Evolutionary conservation across 2,797 vertebrate species (phyloP).

Genomic region (Neosilurus hyrtlii): DNA sequence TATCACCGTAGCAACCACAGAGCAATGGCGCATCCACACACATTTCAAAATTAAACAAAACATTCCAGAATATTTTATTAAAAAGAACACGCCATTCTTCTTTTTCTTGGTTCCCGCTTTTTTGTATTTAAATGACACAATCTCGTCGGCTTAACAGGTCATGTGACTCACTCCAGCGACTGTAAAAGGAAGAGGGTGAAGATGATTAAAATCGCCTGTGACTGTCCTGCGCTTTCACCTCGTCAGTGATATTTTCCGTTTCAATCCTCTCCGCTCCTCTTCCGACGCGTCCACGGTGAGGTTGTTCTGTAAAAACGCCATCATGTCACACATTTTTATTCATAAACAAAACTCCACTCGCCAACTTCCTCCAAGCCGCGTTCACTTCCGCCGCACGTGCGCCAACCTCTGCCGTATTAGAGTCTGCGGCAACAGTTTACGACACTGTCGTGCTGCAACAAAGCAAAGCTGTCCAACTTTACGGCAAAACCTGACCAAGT

Average conservation of each 20-base stretch:
- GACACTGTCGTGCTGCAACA: neutral
- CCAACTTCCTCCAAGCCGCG: neutral
- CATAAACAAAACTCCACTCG: neutral
- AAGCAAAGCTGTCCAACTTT: neutral
- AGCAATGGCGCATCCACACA: neutral
- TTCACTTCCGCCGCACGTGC: neutral
- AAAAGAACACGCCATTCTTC: no score
- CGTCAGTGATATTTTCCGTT: conserved; percentile 70
- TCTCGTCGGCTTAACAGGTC: accelerated
- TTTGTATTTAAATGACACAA: no score
- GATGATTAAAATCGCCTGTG: neutral
- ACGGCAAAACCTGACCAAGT: no score
- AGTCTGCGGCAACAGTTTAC: neutral
- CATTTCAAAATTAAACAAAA: neutral
- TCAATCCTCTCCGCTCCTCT: conserved; percentile 58
- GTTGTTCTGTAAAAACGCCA: neutral
- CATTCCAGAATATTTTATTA: no score
- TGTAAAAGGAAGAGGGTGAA: neutral
- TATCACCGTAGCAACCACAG: neutral
- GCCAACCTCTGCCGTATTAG: conserved; percentile 20
- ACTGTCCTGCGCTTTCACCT: conserved; percentile 54
- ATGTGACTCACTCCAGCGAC: no score
- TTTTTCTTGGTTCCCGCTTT: neutral
- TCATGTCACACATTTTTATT: neutral
- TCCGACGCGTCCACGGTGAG: neutral